Conservation (phyloP, 2,797 vertebrate species). For the Chaunax sp. region DNA sequence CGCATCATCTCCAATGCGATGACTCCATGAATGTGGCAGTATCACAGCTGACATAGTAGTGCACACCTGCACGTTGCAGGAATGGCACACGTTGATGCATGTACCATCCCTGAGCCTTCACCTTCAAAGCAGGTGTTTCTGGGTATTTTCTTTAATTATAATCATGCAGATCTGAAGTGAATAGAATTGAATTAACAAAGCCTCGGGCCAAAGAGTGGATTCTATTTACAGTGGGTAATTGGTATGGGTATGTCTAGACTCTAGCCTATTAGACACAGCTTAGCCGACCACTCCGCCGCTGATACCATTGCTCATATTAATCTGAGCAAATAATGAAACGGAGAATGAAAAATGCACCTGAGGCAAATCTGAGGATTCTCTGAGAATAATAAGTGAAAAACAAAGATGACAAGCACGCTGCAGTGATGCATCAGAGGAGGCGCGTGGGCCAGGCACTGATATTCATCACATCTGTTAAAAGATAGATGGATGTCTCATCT, state of each 20-base stretch:
- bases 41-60: not conserved
- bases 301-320: slow-evolving; percentile 80
- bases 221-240: slow-evolving; percentile 88
- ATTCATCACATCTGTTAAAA: slow-evolving; percentile 64
- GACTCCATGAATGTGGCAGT: not conserved
- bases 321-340: slow-evolving; percentile 82
- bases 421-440: slow-evolving; percentile 50
- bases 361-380: slow-evolving; percentile 77
- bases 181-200: slow-evolving; percentile 84
- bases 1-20: not conserved
- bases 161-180: slow-evolving; percentile 75
- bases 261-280: slow-evolving; percentile 85
- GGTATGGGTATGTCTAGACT: slow-evolving; percentile 83
- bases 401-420: slow-evolving; percentile 61
- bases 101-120: slow-evolving; percentile 30
- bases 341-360: slow-evolving; percentile 77
- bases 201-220: slow-evolving; percentile 78
- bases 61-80: slow-evolving; percentile 9
- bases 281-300: slow-evolving; percentile 70
- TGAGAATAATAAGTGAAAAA: slow-evolving; percentile 72
- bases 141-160: slow-evolving; percentile 74
- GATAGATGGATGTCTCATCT: slow-evolving; percentile 51
- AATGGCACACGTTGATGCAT: slow-evolving; percentile 23
- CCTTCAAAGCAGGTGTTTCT: slow-evolving; percentile 66
- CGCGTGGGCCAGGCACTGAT: slow-evolving; percentile 43